Base-by-base conservation (phyloP, 2,113 vertebrate genomes). In the Pyxicephalus adspersus region DNA sequence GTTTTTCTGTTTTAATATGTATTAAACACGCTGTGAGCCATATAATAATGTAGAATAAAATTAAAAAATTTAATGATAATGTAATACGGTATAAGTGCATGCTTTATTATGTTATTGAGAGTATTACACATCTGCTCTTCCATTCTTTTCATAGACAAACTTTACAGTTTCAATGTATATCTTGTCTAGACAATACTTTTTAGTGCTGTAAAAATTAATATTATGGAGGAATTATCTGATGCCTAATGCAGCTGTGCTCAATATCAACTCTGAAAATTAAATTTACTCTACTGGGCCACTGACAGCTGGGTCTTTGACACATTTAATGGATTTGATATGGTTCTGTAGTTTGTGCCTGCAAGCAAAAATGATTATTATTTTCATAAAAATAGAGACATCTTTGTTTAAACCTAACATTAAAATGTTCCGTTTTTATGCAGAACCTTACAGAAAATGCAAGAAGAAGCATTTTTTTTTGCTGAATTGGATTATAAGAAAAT, bases 251-350 rank as follows among this genome's bases (percentile, higher is more conserved):
- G 90, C 91, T 92, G 91, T 90, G 88, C 89, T 92, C 89, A 86
- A 83, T 92, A 93, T 93, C 93, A 91, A 93, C 92, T 94, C 88
- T 92, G 90, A 89, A 94, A 94, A 94, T 94, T 92, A 92, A 92
- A 94, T 94, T 93, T 92, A 89, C 90, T 90, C 84, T 87, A 80
- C 85, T 78, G 65, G 86, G 80, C 83, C 92, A 92, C 91, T 92
- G 93, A 92, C 93, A 93, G 91, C 92, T 92, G 93, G 52, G 93
- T 89, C 91, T 92, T 91, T 83, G 88, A 90, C 86, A 91, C 91
- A 89, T 89, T 91, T 94, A 93, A 94, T 93, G 89, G 89, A 88
- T 89, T 83, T 85, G 89, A 88, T 87, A 85, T 90, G 86, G 91
- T 84, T 89, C 84, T 86, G 86, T 80, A 81, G 85, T 86, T 89